phyloP scores from a whole-genome alignment of 1,140 invertebrate genomes.

The Drosophila lowei region DNA sequence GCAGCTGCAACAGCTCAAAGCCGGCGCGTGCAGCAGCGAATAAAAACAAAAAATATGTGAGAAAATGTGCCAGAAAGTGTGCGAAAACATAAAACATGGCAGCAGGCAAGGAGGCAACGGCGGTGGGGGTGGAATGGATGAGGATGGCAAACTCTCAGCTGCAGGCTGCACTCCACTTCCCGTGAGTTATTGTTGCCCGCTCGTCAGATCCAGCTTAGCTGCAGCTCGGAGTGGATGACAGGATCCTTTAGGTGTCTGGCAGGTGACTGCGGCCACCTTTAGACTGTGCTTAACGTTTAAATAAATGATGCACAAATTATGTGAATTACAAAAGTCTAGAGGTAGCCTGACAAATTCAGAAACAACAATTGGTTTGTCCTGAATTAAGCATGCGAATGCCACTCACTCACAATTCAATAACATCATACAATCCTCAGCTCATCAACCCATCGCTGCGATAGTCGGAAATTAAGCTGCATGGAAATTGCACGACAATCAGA shows the following conservation, averaged over 20 bases:
- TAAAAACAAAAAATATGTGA: slow-evolving; percentile 64
- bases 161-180: slow-evolving; percentile 34
- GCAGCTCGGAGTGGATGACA: slow-evolving; percentile 40
- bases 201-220: slow-evolving; percentile 36
- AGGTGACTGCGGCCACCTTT: slow-evolving; percentile 40
- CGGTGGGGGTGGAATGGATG: too few relatives aligned
- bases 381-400: slow-evolving; percentile 37
- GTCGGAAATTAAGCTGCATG: slow-evolving; percentile 52
- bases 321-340: slow-evolving; percentile 57
- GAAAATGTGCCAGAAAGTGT: slow-evolving; percentile 74
- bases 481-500: slow-evolving; percentile 53
- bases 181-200: slow-evolving; percentile 74
- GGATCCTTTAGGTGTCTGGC: slow-evolving; percentile 45
- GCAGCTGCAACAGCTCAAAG: slow-evolving; percentile 38
- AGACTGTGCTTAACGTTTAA: slow-evolving; percentile 69
- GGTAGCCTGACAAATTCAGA: slow-evolving; percentile 3
- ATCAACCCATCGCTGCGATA: slow-evolving; percentile 25
- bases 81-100: slow-evolving; percentile 67
- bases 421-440: slow-evolving; percentile 18
- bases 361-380: background rate
- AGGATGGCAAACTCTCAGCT: slow-evolving; percentile 1
- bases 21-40: slow-evolving; percentile 19
- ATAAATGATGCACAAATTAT: slow-evolving; percentile 62
- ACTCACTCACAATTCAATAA: slow-evolving; percentile 24
- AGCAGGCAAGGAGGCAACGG: slow-evolving; percentile 15